phyloP scores from a whole-genome alignment of 2,797 vertebrate species.

The Aeoliscus strigatus region DNA sequence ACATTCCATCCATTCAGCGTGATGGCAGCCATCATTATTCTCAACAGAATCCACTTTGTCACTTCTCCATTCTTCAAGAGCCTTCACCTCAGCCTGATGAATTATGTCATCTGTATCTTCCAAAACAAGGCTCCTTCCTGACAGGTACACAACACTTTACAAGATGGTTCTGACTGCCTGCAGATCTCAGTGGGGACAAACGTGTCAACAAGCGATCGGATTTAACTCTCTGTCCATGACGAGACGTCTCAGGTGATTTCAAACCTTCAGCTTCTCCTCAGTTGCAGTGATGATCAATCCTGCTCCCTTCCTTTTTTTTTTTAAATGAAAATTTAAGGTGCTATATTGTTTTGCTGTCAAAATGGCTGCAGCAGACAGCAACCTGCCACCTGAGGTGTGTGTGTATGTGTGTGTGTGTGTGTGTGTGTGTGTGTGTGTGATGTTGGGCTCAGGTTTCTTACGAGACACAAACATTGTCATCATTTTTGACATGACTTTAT shows the following conservation, averaged over 20 bases:
- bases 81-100: conserved; percentile 69
- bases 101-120: conserved; percentile 74
- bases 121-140: conserved; percentile 73
- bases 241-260: conserved; percentile 60
- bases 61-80: conserved; percentile 79
- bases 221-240: conserved; percentile 70
- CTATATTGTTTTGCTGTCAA: conserved; percentile 58
- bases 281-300: conserved; percentile 23
- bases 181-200: conserved; percentile 61
- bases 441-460: too few relatives aligned
- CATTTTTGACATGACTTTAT: too few relatives aligned
- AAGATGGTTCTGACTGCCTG: conserved; percentile 61
- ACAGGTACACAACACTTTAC: conserved; percentile 79
- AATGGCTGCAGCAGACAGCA: conserved; percentile 30
- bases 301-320: conserved; percentile 15
- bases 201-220: conserved; percentile 67
- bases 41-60: conserved; percentile 77
- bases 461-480: too few relatives aligned
- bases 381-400: conserved; percentile 44
- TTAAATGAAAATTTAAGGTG: conserved; percentile 46
- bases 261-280: conserved; percentile 55
- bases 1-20: conserved; percentile 72
- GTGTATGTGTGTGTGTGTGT: too few relatives aligned
- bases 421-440: too few relatives aligned
- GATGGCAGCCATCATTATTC: conserved; percentile 80